Evolutionary conservation across 2,797 vertebrate species (phyloP).

Genomic region (Schizothorax lantsangensis): DNA sequence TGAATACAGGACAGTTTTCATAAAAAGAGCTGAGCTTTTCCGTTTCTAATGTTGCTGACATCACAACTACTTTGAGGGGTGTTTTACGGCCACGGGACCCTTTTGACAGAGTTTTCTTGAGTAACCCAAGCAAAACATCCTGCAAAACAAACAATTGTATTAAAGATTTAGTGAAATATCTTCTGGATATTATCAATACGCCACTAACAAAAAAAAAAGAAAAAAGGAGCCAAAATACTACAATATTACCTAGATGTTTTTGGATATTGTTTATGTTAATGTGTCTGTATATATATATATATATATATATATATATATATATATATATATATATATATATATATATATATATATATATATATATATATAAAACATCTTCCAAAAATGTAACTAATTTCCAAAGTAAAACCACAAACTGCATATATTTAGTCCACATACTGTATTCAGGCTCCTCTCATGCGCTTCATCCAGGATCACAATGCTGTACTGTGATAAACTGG

Average conservation of each 20-base stretch:
- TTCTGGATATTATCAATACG: neutral
- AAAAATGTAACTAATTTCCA: neutral
- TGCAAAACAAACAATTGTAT: conserved; percentile 66
- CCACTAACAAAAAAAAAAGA: neutral
- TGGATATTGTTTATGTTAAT: neutral
- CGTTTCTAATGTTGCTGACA: conserved; percentile 96
- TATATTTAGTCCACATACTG: conserved; percentile 72
- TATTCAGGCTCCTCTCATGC: conserved; percentile 96
- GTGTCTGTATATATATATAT: too few species aligned
- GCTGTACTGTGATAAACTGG: conserved; percentile 87
- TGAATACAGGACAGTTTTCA: conserved; percentile 85
- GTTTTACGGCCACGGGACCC: conserved; percentile 71
- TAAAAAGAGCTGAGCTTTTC: conserved; percentile 92
- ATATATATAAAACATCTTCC: too few species aligned
- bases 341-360: too few species aligned
- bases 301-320: neutral
- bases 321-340: too few species aligned
- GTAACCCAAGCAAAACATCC: conserved; percentile 95
- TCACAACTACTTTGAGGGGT: conserved; percentile 91
- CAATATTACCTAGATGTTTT: neutral
- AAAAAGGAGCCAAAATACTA: neutral
- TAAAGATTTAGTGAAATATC: neutral
- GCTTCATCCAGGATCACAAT: conserved; percentile 93
- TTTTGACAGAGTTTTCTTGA: conserved; percentile 88
- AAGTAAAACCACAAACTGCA: neutral